phyloP scores from a whole-genome alignment of 2,113 vertebrate genomes.

The Hydropotes inermis region DNA sequence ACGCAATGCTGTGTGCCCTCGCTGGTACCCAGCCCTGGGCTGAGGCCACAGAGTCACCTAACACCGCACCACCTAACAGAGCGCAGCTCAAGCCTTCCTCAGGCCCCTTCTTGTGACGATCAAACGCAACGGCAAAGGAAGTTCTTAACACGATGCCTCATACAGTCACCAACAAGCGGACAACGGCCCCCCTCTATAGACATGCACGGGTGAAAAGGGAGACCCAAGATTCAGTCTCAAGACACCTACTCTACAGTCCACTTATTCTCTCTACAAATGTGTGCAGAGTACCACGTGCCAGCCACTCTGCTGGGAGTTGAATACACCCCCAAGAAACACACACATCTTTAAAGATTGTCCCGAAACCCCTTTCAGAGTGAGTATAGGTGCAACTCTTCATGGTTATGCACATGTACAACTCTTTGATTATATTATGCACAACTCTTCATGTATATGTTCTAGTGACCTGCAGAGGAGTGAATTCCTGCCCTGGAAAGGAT shows the following conservation, averaged over 20 bases:
- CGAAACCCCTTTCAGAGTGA: neutral
- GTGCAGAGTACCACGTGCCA: neutral
- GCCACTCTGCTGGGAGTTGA: neutral
- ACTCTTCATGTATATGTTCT: neutral
- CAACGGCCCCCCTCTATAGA: too few relatives aligned
- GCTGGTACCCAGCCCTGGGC: neutral
- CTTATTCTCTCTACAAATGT: neutral
- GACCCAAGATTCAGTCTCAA: neutral
- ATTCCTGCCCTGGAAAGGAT: neutral
- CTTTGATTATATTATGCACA: neutral
- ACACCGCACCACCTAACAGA: neutral
- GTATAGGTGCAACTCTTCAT: neutral
- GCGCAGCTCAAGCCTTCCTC: neutral
- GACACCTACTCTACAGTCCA: neutral
- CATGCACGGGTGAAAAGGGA: neutral
- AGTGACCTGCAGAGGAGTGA: neutral
- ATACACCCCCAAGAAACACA: neutral
- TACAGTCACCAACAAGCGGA: neutral
- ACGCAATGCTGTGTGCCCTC: rapidly evolving
- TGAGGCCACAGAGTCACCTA: neutral
- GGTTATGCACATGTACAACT: neutral
- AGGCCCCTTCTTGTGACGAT: neutral
- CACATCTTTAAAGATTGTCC: neutral
- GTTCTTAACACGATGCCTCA: neutral
- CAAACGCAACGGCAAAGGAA: neutral